Evolutionary conservation across 2,888 invertebrate species (phyloP), one percentile per base, ranked within the genome.

Genomic region (Isotomurus palustris): DNA sequence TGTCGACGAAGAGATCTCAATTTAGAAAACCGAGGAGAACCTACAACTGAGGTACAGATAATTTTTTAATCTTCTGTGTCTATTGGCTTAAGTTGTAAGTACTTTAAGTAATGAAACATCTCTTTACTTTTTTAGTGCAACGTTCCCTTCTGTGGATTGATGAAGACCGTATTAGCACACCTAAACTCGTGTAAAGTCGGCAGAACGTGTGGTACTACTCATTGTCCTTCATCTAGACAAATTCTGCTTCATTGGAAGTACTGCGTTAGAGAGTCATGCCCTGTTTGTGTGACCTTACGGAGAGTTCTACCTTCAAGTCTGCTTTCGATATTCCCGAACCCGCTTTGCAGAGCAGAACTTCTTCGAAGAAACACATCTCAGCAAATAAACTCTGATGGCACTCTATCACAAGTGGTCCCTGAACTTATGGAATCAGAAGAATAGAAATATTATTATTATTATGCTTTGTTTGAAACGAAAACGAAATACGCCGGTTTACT

Each of bases 171-270:
- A 17, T 51, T 58, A 2, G 47, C 21, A 19, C 62, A 62, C 32
- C 49, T 62, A 12, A 27, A 55, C 41, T 55, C 56, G 1, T 58
- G 62, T 36, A 56, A 58, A 5, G 48, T 44, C 12, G 53, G 58
- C 5, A 19, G 43, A 32, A 47, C 35, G 19, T 62, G 62, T 41
- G 22, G 56, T n/a, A 45, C 45, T 24, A 53, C 54, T 29, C 58
- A 58, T 29, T 62, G 62, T 36, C 27, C 50, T n/a, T 56, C 62
- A 3, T 56, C 58, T 1, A 35, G 62, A 17, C 62, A 62, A 24
- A 58, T 62, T n/a, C 50, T 62, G 14, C 50, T 44, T 40, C 62
- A 62, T 21, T 62, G 62, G 62, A 58, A 62, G 36, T n/a, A 28
- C 24, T 58, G 62, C 29, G 50, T 40, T 36, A 58, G 53, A 25